phyloP scores from a whole-genome alignment of 2,113 vertebrate genomes.

The Otolemur garnettii region DNA sequence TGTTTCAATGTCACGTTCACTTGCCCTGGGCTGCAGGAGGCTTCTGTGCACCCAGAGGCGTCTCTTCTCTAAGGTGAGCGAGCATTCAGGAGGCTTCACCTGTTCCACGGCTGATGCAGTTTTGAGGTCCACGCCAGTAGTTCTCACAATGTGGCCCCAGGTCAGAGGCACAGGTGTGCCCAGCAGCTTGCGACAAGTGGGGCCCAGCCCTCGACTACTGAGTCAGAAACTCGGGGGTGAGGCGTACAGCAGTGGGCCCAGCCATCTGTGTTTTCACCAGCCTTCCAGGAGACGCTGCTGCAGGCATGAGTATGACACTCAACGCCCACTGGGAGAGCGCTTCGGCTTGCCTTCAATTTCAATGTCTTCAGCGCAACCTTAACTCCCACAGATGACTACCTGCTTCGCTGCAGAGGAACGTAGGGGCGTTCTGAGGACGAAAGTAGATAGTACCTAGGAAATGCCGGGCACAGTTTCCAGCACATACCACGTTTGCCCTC shows the following conservation, averaged over 20 bases:
- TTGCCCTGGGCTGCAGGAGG: neutral
- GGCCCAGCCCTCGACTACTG: neutral
- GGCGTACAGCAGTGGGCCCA: fast-evolving
- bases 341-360: neutral
- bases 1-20: neutral
- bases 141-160: neutral
- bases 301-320: neutral
- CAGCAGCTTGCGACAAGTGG: too few relatives aligned
- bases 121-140: neutral
- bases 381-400: neutral
- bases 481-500: neutral
- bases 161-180: neutral
- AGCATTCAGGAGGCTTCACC: neutral
- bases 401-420: neutral
- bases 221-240: neutral
- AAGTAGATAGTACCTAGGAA: neutral
- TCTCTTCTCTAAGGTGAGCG: neutral
- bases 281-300: neutral
- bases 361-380: neutral
- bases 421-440: neutral
- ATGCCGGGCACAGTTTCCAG: neutral
- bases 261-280: neutral
- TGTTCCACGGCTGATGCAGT: fast-evolving
- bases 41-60: neutral
- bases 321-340: too few relatives aligned